phyloP scores from a whole-genome alignment of 2,797 vertebrate species.

The Anas capensis region DNA sequence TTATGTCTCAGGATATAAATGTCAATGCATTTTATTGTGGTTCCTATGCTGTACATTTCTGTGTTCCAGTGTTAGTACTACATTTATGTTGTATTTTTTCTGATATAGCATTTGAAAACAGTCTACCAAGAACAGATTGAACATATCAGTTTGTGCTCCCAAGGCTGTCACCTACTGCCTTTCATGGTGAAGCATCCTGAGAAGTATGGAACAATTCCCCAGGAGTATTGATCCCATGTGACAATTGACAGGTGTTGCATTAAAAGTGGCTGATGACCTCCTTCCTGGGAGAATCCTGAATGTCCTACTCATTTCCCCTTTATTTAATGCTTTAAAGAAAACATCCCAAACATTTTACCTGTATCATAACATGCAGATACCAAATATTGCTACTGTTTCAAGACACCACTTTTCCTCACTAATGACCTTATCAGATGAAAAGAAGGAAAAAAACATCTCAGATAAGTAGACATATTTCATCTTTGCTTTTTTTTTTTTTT shows the following conservation, averaged over 20 bases:
- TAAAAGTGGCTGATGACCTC: neutral
- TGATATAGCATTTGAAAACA: neutral
- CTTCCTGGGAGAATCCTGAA: neutral
- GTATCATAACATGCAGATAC: neutral
- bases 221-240: neutral
- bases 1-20: conserved; percentile 38
- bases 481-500: neutral
- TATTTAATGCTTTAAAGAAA: neutral
- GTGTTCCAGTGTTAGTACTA: neutral
- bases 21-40: neutral
- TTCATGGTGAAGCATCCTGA: neutral
- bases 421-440: neutral
- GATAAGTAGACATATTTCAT: neutral
- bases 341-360: neutral
- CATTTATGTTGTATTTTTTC: neutral
- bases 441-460: neutral
- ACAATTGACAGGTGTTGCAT: neutral
- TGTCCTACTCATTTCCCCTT: neutral
- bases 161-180: neutral
- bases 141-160: neutral
- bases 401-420: neutral
- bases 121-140: neutral
- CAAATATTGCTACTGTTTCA: neutral
- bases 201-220: neutral
- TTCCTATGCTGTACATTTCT: neutral